Evolutionary conservation across 2,888 invertebrate species (phyloP).

Genomic region (Pyrgus malvae): DNA sequence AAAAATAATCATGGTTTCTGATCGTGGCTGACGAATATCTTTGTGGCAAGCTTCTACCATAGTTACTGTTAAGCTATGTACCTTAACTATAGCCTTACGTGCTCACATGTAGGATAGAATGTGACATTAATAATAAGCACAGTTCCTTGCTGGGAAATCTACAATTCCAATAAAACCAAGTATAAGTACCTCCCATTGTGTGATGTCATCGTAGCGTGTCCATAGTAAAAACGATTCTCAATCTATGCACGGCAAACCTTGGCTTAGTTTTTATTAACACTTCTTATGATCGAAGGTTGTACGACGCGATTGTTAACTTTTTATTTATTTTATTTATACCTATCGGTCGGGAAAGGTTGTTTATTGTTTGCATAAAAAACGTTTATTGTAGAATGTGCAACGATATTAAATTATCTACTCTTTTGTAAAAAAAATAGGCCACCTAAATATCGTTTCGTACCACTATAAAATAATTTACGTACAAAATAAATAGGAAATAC

Average conservation of each 20-base stretch:
- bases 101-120: too few relatives aligned
- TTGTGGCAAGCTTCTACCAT: too few relatives aligned
- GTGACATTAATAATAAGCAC: too few relatives aligned
- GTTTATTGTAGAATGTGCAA: background rate
- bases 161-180: background rate
- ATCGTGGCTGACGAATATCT: too few relatives aligned
- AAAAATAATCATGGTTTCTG: too few relatives aligned
- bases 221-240: slow-evolving; percentile 7
- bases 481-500: too few relatives aligned
- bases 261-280: slow-evolving; percentile 4
- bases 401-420: too few relatives aligned
- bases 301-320: slow-evolving; percentile 5
- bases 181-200: slow-evolving; percentile 9
- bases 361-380: background rate
- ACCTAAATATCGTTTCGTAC: too few relatives aligned
- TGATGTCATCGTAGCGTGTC: slow-evolving; percentile 14
- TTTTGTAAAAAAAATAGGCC: too few relatives aligned
- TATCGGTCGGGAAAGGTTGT: background rate
- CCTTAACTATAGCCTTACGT: too few relatives aligned
- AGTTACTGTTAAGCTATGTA: too few relatives aligned
- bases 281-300: slow-evolving; percentile 15
- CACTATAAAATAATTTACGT: too few relatives aligned
- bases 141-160: background rate
- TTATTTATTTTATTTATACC: background rate
- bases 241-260: slow-evolving; percentile 7